Conservation (phyloP, 1,140 invertebrate species). For the Apis laboriosa region DNA sequence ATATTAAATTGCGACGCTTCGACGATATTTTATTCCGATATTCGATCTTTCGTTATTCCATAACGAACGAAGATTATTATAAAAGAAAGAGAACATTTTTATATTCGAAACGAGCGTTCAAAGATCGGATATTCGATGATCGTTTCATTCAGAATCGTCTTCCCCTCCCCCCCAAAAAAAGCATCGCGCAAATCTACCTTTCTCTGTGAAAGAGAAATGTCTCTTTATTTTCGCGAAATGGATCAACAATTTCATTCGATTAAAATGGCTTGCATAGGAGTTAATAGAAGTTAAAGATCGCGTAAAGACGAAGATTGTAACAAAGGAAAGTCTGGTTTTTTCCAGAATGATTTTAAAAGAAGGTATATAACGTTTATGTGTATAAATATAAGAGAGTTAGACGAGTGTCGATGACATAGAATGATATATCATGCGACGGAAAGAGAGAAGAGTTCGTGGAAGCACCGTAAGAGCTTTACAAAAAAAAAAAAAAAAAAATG, state of each 20-base stretch:
- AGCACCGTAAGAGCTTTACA: conserved; percentile 40
- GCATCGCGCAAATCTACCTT: too few relatives aligned
- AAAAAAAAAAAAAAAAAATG: conserved; percentile 14
- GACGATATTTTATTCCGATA: not conserved
- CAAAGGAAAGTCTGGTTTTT: not conserved
- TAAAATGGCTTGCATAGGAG: not conserved
- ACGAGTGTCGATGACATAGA: not conserved
- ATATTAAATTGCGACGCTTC: conserved; percentile 1
- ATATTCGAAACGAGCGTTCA: not conserved
- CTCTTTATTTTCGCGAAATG: conserved; percentile 20
- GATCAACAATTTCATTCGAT: not conserved
- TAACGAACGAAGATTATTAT: too few relatives aligned
- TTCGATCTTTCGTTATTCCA: conserved; percentile 5
- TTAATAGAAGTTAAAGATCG: too few relatives aligned
- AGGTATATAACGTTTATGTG: not conserved
- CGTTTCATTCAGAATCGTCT: conserved; percentile 15
- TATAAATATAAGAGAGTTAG: not conserved
- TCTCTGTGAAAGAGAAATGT: too few relatives aligned
- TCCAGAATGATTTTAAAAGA: not conserved
- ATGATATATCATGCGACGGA: not conserved
- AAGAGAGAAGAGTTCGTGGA: not conserved
- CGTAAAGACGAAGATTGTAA: too few relatives aligned
- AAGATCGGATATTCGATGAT: not conserved
- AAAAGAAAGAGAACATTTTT: not conserved
- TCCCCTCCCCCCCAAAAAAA: not conserved